Percentiles rank a stretch among this genome's conserved stretches.
Conservation (phyloP, 2,888 invertebrate species). For the Sminthurides aquaticus region DNA sequence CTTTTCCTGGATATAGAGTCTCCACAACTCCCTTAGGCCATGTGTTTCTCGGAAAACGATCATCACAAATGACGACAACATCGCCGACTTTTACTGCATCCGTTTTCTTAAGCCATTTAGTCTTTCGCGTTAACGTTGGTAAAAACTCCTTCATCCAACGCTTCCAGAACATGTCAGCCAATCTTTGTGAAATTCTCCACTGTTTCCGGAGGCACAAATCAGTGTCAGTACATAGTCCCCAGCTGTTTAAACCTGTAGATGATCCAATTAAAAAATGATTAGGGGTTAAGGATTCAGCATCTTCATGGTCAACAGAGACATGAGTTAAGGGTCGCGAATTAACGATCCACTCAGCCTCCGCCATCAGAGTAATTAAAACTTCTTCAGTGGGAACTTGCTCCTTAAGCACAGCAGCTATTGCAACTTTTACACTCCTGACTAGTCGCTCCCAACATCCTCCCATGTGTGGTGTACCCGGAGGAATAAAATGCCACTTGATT, state of each 20-base stretch:
- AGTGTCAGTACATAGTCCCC: constrained; percentile 1
- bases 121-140: constrained; percentile 1
- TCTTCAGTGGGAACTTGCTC: constrained; percentile 21
- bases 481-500: constrained; percentile 15
- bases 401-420: constrained; percentile 13
- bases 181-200: constrained; percentile 8
- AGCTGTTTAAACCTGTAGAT: neutral
- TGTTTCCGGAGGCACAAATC: constrained; percentile 7
- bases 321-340: no score
- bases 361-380: constrained; percentile 14
- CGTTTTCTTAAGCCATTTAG: no score
- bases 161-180: constrained; percentile 16
- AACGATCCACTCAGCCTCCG: no score
- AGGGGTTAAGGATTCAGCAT: no score
- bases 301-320: constrained; percentile 5
- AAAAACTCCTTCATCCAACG: constrained; percentile 19
- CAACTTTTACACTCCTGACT: constrained; percentile 28
- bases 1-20: no score
- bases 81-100: no score
- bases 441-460: constrained; percentile 37
- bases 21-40: no score
- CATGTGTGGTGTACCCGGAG: constrained; percentile 27
- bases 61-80: no score
- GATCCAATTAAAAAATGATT: constrained; percentile 13
- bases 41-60: no score